A percentile compares a stretch with the other conserved stretches of the same genome.
phyloP scores from a whole-genome alignment of 2,113 vertebrate species.

The Synodontis membranacea region DNA sequence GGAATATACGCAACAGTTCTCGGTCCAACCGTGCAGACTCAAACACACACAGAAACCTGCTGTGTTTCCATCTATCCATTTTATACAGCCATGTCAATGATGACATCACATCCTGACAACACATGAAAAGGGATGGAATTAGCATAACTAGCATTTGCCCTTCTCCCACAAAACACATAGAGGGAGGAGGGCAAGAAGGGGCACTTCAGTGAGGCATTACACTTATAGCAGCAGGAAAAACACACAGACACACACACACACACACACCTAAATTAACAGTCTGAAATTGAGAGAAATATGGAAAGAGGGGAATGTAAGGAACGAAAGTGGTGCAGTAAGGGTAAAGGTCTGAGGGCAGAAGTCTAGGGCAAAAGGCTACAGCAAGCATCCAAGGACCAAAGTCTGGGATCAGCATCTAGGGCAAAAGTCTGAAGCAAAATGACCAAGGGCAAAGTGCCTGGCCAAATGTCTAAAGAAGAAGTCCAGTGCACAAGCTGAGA shows the following conservation, averaged over 20 bases:
- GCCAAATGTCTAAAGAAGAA: background rate
- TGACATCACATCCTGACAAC: slow-evolving; percentile 49
- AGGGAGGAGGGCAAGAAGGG: slow-evolving; percentile 8
- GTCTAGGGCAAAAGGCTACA: background rate
- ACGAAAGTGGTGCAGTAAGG: slow-evolving; percentile 37
- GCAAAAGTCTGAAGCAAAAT: slow-evolving; percentile 1
- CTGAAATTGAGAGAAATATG: background rate
- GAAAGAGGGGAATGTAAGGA: background rate
- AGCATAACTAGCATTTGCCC: slow-evolving; percentile 39
- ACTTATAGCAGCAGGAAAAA: slow-evolving; percentile 42
- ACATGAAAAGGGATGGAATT: slow-evolving; percentile 38
- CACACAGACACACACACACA: background rate
- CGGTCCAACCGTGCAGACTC: background rate
- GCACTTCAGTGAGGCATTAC: slow-evolving; percentile 42
- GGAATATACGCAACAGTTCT: background rate
- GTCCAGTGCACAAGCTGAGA: background rate
- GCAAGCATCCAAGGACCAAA: background rate
- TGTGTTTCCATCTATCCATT: slow-evolving; percentile 39
- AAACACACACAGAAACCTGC: slow-evolving; percentile 27
- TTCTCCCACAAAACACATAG: background rate
- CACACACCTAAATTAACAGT: slow-evolving; percentile 16
- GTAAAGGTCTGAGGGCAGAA: background rate
- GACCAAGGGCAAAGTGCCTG: background rate
- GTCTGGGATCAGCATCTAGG: background rate
- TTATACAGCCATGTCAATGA: slow-evolving; percentile 49